phyloP scores from a whole-genome alignment of 2,888 invertebrate species.

The Pardosa pseudoannulata region DNA sequence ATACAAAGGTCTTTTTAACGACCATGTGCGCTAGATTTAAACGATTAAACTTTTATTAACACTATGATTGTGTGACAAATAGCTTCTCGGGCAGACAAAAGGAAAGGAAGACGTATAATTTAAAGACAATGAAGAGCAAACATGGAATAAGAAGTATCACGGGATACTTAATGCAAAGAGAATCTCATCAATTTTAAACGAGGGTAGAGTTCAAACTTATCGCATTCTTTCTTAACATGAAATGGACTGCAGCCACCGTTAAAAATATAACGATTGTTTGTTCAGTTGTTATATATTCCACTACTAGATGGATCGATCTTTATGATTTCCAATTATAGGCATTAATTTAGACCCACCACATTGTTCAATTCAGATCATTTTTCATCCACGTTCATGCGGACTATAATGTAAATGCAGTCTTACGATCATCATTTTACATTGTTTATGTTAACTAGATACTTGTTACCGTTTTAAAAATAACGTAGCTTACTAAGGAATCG shows the following conservation, averaged over 20 bases:
- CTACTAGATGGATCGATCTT: no score
- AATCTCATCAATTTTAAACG: neutral
- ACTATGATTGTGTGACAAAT: neutral
- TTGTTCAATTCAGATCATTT: no score
- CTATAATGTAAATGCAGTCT: no score
- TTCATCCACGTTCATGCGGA: no score
- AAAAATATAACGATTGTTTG: neutral
- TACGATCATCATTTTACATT: no score
- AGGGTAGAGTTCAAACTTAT: neutral
- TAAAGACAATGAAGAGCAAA: slow-evolving; percentile 3
- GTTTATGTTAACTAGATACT: no score
- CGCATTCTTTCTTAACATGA: neutral
- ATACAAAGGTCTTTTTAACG: neutral
- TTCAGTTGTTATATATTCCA: no score
- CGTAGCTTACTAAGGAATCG: no score
- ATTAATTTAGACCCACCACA: no score
- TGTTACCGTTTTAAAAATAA: no score
- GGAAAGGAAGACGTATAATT: neutral
- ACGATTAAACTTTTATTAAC: neutral
- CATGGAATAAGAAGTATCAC: neutral
- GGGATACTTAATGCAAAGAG: neutral
- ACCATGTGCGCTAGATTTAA: neutral
- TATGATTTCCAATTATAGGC: no score
- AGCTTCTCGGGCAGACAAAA: neutral
- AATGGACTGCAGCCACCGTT: no score